Base-by-base conservation (phyloP, 2,797 vertebrate species). In the Caiman crocodilus region DNA sequence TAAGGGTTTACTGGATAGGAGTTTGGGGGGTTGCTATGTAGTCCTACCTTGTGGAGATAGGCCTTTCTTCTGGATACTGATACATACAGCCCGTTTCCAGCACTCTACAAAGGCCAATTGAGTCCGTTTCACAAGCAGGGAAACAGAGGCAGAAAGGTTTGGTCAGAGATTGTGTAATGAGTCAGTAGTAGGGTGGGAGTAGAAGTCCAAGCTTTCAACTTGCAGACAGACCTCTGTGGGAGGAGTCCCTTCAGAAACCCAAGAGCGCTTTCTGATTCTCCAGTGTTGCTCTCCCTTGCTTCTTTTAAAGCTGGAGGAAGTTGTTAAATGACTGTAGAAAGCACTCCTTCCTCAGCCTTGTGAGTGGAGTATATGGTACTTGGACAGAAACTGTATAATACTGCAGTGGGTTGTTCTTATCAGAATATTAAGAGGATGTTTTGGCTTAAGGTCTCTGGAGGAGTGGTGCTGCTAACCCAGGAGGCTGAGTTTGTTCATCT, bases 371-470 rank as follows among this genome's bases (percentile, higher is more conserved):
- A 18, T 12, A 13, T 6, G 26, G 13, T 28, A 75, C 4, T 50
- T 26, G 28, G 73, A 57, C 56, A 75, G 17, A 18, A 11, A 8
- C 15, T 4, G 17, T n/a, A 17, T 75, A 50, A 5, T 75, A 17
- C 10, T 56, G n/a, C 63, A 14, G 50, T 4, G 14, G 18, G 65
- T n/a, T 60, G 56, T n/a, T 79, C 14, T 59, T 26, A 32, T 25
- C 20, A 17, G n/a, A 2, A 25, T 13, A 17, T 0, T 0, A n/a
- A 16, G 58, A 57, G 32, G 82, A 2, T 26, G 18, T 58, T 30
- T 20, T 25, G 73, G 6, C 28, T 14, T 55, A 25, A 3, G 50
- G 59, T 25, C 18, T 4, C 12, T 10, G 67, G 61, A 10, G 35
- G 30, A 67, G 63, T 25, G 2, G 0, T 7, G 71, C 76, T 80